Evolutionary conservation across 2,888 invertebrate species (phyloP).

Genomic region (Lordiphosa fenestrarum): DNA sequence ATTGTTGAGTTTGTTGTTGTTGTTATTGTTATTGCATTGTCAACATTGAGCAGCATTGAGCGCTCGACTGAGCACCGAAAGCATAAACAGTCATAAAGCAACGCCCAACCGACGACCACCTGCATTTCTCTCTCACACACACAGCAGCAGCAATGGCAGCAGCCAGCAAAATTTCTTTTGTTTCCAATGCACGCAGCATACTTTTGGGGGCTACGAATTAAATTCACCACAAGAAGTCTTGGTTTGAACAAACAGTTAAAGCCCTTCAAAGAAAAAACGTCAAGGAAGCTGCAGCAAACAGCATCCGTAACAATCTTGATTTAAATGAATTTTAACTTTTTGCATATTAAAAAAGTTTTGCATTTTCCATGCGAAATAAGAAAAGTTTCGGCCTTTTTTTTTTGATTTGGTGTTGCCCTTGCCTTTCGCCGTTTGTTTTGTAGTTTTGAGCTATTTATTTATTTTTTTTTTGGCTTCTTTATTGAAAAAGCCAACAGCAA

Average conservation of each 20-base stretch:
- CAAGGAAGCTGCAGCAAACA: conserved; percentile 28
- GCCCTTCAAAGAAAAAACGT: conserved; percentile 18
- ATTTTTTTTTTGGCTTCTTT: conserved; percentile 3
- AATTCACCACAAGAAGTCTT: conserved; percentile 22
- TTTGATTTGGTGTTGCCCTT: neutral
- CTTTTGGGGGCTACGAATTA: conserved; percentile 19
- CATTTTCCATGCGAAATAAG: conserved; percentile 70
- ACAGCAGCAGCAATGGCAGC: too few species aligned
- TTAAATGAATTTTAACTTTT: conserved; percentile 72
- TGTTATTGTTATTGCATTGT: conserved; percentile 51
- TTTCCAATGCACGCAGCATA: conserved; percentile 28
- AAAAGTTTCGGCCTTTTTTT: conserved; percentile 58
- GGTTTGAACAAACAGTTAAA: conserved; percentile 48
- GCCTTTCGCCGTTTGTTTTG: conserved; percentile 30
- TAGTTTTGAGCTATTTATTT: conserved; percentile 22
- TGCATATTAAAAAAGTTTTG: conserved; percentile 72
- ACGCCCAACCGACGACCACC: conserved; percentile 28
- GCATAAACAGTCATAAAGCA: conserved; percentile 22
- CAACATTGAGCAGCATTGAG: conserved; percentile 48
- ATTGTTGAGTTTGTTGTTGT: conserved; percentile 26
- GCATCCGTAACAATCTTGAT: conserved; percentile 55
- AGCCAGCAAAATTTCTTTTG: neutral
- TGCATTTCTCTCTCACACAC: conserved; percentile 1
- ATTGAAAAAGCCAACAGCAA: conserved; percentile 16
- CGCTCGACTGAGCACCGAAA: conserved; percentile 37